Evolutionary conservation across 92 coral and sea anemone genomes (phyloP).

Genomic region (Parazoanthus atlanticus): DNA sequence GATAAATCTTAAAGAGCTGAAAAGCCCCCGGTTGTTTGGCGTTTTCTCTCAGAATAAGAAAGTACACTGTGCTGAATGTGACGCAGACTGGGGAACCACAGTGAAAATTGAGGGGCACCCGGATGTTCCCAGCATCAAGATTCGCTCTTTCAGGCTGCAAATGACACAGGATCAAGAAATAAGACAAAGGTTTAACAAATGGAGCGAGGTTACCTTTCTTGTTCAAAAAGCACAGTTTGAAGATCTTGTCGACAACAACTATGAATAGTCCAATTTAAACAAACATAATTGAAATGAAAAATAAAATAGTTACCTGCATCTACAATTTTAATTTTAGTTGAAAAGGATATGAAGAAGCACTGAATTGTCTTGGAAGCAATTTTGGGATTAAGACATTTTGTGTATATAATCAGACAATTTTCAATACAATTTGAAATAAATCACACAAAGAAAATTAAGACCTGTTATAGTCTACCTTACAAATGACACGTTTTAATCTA

Average conservation of each 20-base stretch:
- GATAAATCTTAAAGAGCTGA: conserved; percentile 25
- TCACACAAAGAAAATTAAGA: too few relatives aligned
- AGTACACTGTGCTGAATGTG: conserved; percentile 68
- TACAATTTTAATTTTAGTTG: not conserved
- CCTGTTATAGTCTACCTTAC: too few relatives aligned
- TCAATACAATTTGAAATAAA: too few relatives aligned
- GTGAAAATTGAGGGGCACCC: conserved; percentile 57
- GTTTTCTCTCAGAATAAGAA: conserved; percentile 65
- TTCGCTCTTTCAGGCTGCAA: conserved; percentile 68
- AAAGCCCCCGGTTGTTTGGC: conserved; percentile 42
- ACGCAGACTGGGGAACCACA: conserved; percentile 83
- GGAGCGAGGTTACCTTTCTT: conserved; percentile 81
- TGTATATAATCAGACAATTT: too few relatives aligned
- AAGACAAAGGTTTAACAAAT: conserved; percentile 57
- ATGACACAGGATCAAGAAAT: not conserved
- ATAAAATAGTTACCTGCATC: not conserved
- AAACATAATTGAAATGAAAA: not conserved
- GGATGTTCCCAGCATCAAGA: conserved; percentile 81
- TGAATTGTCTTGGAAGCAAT: not conserved
- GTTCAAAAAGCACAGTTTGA: conserved; percentile 53
- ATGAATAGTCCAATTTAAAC: not conserved
- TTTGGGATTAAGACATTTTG: not conserved
- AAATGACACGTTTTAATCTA: too few relatives aligned
- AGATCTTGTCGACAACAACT: conserved; percentile 11
- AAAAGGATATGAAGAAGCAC: not conserved